Evolutionary conservation across 2,888 invertebrate genomes (phyloP).

Genomic region (Agonopterix arenella): DNA sequence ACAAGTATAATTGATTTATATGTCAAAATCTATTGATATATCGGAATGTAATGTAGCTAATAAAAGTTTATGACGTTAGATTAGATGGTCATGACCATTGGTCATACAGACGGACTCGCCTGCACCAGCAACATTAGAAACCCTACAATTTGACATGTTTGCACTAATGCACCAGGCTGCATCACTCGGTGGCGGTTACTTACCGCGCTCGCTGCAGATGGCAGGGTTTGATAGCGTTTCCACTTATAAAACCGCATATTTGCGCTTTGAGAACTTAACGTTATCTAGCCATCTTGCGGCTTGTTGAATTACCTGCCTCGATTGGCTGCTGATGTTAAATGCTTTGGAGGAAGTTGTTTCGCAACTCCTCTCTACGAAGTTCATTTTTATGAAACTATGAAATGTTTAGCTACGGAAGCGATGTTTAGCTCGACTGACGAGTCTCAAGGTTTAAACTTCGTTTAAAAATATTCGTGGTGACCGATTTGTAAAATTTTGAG

Average conservation of each 20-base stretch:
- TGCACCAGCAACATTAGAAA: not conserved
- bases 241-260: slow-evolving; percentile 8
- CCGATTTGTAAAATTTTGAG: too few relatives aligned
- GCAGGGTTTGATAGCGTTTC: slow-evolving; percentile 2
- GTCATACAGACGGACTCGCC: not conserved
- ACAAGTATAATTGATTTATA: too few relatives aligned
- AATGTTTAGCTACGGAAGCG: too few relatives aligned
- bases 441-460: too few relatives aligned
- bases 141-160: not conserved
- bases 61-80: too few relatives aligned
- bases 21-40: too few relatives aligned
- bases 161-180: not conserved
- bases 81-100: too few relatives aligned
- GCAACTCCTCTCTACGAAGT: too few relatives aligned
- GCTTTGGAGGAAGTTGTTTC: not conserved
- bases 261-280: slow-evolving; percentile 6
- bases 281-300: slow-evolving; percentile 7
- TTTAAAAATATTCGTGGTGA: too few relatives aligned
- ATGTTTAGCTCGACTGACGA: too few relatives aligned
- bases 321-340: not conserved
- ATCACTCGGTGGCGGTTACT: not conserved
- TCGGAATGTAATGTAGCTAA: too few relatives aligned
- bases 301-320: slow-evolving; percentile 1
- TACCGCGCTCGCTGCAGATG: slow-evolving; percentile 1
- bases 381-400: too few relatives aligned